phyloP scores from a whole-genome alignment of 2,113 vertebrate genomes.

The Theristicus caerulescens region DNA sequence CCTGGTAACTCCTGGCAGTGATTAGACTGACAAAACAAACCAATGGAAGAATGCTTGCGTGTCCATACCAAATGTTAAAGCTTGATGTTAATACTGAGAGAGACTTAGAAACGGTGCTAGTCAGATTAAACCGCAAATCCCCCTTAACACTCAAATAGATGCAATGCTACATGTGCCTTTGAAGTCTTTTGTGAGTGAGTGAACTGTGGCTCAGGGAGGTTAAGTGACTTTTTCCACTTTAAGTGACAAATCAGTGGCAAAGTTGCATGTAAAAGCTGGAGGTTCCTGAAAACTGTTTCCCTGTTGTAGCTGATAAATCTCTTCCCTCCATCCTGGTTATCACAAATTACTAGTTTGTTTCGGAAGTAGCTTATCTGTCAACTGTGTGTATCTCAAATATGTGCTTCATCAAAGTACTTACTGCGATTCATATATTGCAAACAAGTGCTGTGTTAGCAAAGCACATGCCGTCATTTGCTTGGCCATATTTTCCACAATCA shows the following conservation, averaged over 20 bases:
- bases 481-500: background rate
- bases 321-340: background rate
- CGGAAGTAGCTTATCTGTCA: background rate
- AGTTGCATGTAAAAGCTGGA: background rate
- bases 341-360: background rate
- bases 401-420: background rate
- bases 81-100: background rate
- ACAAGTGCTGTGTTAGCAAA: background rate
- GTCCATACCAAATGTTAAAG: background rate
- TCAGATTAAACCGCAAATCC: background rate
- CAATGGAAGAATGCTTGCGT: fast-evolving
- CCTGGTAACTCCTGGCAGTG: background rate
- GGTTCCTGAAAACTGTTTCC: background rate
- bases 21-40: background rate
- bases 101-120: background rate
- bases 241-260: background rate
- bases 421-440: background rate
- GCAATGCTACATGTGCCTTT: background rate
- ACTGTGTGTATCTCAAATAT: background rate
- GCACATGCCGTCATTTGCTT: background rate
- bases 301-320: background rate
- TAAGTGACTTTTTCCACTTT: background rate
- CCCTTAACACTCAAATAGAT: background rate
- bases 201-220: background rate
- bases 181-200: background rate